Conservation (phyloP, 2,888 invertebrate species). For the Stegana nigrithorax region DNA sequence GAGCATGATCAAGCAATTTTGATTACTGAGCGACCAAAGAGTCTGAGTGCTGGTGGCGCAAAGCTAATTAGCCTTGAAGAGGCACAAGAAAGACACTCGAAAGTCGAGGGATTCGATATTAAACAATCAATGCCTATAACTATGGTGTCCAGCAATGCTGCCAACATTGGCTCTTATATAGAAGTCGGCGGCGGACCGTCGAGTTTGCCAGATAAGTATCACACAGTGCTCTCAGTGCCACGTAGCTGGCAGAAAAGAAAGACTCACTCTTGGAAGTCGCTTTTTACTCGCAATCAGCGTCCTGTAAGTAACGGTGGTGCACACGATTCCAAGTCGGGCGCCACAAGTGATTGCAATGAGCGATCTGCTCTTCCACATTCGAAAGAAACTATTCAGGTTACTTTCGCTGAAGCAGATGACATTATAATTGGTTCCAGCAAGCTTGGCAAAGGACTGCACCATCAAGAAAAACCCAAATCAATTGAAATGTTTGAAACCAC, state of each 20-base stretch:
- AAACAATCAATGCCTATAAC: slow-evolving; percentile 68
- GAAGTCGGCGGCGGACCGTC: slow-evolving; percentile 83
- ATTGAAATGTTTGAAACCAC: slow-evolving; percentile 66
- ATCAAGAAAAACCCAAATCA: slow-evolving; percentile 65
- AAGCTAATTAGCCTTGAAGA: slow-evolving; percentile 91
- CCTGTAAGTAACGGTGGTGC: slow-evolving; percentile 53
- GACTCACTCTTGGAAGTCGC: slow-evolving; percentile 68
- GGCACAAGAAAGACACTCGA: slow-evolving; percentile 78
- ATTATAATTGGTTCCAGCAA: slow-evolving; percentile 51
- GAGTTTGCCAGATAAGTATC: slow-evolving; percentile 81
- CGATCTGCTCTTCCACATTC: slow-evolving; percentile 37
- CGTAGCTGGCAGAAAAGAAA: slow-evolving; percentile 69
- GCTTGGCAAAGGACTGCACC: slow-evolving; percentile 48
- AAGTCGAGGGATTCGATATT: slow-evolving; percentile 65
- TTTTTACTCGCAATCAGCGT: slow-evolving; percentile 68
- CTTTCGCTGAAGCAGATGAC: slow-evolving; percentile 60
- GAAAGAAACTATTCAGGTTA: slow-evolving; percentile 57
- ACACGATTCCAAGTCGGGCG: slow-evolving; percentile 46
- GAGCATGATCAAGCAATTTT: slow-evolving; percentile 69
- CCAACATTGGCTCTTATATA: slow-evolving; percentile 73
- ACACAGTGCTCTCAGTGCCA: slow-evolving; percentile 93
- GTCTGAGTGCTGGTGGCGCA: slow-evolving; percentile 90
- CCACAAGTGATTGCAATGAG: slow-evolving; percentile 18
- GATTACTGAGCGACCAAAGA: slow-evolving; percentile 81
- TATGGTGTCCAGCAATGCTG: slow-evolving; percentile 55